Conservation (phyloP, 2,888 invertebrate species). For the Drosophila anomelani region DNA sequence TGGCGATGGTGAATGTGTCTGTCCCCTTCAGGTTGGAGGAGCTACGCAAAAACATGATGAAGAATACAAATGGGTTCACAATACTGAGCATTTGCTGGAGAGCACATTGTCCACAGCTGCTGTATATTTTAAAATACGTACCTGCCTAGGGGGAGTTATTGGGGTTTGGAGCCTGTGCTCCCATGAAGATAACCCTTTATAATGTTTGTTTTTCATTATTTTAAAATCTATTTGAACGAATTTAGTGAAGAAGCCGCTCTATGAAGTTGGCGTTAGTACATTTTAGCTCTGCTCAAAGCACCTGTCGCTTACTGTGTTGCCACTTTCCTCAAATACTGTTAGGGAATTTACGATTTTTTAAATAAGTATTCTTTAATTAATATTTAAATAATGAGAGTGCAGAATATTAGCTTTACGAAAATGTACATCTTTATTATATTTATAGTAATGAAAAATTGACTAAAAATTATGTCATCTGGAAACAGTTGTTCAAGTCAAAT, state of each 20-base stretch:
- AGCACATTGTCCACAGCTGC: background rate
- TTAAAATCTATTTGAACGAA: slow-evolving; percentile 11
- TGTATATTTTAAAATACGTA: background rate
- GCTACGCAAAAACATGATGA: background rate
- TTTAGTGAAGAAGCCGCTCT: background rate
- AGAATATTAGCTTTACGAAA: too few relatives aligned
- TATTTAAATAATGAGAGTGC: too few relatives aligned
- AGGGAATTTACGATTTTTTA: too few relatives aligned
- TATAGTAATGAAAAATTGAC: too few relatives aligned
- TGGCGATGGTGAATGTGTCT: background rate
- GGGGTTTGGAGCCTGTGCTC: too few relatives aligned
- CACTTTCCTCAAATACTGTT: background rate
- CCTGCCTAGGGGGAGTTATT: background rate
- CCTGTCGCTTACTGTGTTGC: background rate
- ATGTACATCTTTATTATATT: too few relatives aligned
- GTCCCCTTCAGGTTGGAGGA: background rate
- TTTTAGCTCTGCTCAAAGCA: background rate
- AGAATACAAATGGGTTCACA: background rate
- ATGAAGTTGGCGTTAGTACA: slow-evolving; percentile 6
- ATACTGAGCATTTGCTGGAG: background rate
- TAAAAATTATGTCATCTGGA: too few relatives aligned
- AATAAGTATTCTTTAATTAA: too few relatives aligned
- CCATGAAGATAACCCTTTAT: background rate
- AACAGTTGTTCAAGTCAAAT: too few relatives aligned
- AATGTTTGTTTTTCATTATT: background rate